Evolutionary conservation across 2,797 vertebrate genomes (phyloP).

Genomic region (Netta rufina): DNA sequence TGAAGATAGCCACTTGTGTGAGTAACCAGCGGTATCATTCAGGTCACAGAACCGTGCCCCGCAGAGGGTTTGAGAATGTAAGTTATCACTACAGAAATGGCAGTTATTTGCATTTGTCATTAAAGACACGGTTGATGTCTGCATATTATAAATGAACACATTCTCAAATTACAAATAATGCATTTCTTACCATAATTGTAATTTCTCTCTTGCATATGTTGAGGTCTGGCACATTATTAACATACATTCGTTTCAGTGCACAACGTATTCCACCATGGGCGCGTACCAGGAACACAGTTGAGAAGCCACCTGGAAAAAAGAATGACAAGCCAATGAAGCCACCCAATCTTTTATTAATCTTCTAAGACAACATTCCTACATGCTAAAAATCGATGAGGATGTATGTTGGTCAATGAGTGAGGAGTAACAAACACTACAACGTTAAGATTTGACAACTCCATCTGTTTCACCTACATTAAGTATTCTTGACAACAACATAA

Average conservation of each 20-base stretch:
- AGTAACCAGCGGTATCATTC: background rate
- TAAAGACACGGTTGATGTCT: rapidly evolving
- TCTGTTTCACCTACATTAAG: background rate
- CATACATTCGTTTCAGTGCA: slow-evolving; percentile 96
- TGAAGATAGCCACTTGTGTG: rapidly evolving
- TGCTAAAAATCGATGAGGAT: rapidly evolving
- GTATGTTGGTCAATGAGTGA: rapidly evolving
- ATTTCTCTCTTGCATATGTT: slow-evolving; percentile 96
- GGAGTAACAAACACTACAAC: rapidly evolving
- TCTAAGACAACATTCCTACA: background rate
- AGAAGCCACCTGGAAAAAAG: slow-evolving; percentile 89
- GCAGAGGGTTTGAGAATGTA: background rate
- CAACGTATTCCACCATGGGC: slow-evolving; percentile 89
- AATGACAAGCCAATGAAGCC: background rate
- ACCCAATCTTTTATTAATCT: background rate
- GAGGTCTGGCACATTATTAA: slow-evolving; percentile 92
- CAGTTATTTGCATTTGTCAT: rapidly evolving
- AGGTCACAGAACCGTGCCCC: background rate
- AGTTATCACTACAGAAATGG: background rate
- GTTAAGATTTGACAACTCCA: background rate
- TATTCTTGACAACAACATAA: background rate
- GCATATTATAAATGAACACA: rapidly evolving
- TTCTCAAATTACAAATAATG: background rate
- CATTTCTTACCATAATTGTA: slow-evolving; percentile 91
- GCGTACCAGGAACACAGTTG: slow-evolving; percentile 93